Evolutionary conservation across 1,140 invertebrate species (phyloP), one percentile per base, ranked within the genome.

Genomic region (Zeugodacus cucurbitae): DNA sequence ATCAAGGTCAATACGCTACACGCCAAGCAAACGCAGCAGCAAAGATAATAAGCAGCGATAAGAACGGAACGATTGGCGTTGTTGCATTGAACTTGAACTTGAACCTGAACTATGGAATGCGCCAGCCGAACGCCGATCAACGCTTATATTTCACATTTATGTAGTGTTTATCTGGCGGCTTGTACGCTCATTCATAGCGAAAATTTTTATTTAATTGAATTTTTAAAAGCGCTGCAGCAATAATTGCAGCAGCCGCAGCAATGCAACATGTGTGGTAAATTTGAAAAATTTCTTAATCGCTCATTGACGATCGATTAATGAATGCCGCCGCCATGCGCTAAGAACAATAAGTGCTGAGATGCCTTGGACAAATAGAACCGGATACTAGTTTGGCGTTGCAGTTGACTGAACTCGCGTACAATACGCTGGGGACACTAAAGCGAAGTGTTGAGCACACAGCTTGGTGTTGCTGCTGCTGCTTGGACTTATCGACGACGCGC

Each of bases 231-330:
- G 41, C 37, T 26, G 41, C 74, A 26, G 41, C 74, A 26, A 48
- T 17, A 48, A 37, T 44, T 48, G 34, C 20, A 82, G 26, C 41
- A 26, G 41, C 41, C 7, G 10, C 67, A 82, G 11, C 70, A 44
- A 82, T 48, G 74, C 74, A 54, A 82, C 74, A 82, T 82, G 74
- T 82, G 74, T 82, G 74, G 74, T 82, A 82, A 82, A 82, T 82
- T 82, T 82, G 14, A 82, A 82, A 29, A 82, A 82, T 82, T 82
- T 82, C 74, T 44, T 82, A 82, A 82, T 82, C 74, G 74, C 41
- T 82, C 74, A 48, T 82, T 82, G 74, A 54, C 74, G 74, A 82
- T 82, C 74, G 41, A 82, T 82, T 82, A 82, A 82, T 82, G 41
- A 82, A 82, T 82, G 41, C 74, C 74, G 74, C 74, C 74, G 29